phyloP scores from a whole-genome alignment of 2,113 vertebrate species.

The Lophius piscatorius region DNA sequence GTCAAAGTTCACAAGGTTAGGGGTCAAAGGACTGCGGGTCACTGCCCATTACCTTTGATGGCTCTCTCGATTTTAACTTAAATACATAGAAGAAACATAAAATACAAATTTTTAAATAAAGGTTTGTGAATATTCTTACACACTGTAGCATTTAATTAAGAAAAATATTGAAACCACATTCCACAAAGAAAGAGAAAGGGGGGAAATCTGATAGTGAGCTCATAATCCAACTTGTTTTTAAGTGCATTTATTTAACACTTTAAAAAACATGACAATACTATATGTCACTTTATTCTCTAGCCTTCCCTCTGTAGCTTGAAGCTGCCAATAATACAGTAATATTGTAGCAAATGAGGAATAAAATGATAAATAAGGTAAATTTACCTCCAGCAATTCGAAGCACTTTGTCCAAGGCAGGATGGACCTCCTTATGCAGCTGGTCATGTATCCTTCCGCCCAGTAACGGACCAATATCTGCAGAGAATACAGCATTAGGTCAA shows the following conservation, averaged over 20 bases:
- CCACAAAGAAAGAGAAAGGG: no score
- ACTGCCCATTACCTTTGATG: conserved; percentile 83
- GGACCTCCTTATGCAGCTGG: conserved; percentile 83
- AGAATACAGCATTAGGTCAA: conserved; percentile 17
- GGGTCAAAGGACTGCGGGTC: conserved; percentile 46
- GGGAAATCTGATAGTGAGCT: no score
- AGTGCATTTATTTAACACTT: not conserved
- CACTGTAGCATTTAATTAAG: no score
- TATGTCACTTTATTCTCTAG: no score
- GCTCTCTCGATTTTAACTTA: conserved; percentile 88
- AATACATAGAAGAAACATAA: conserved; percentile 38
- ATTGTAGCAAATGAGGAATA: conserved; percentile 5
- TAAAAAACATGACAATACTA: no score
- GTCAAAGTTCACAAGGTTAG: conserved; percentile 62
- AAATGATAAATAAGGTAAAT: conserved; percentile 30
- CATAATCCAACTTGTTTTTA: not conserved
- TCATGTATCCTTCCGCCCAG: conserved; percentile 86
- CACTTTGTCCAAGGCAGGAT: conserved; percentile 83
- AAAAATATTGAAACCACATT: no score
- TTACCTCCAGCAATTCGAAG: conserved; percentile 89
- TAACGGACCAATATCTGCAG: conserved; percentile 85
- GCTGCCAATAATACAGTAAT: not conserved
- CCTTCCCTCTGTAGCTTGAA: not conserved
- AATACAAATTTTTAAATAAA: conserved; percentile 20
- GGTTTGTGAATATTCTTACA: no score